Percentiles rank a stretch among this genome's conserved stretches.
Evolutionary conservation across 2,113 vertebrate species (phyloP).

Genomic region (Peromyscus leucopus): DNA sequence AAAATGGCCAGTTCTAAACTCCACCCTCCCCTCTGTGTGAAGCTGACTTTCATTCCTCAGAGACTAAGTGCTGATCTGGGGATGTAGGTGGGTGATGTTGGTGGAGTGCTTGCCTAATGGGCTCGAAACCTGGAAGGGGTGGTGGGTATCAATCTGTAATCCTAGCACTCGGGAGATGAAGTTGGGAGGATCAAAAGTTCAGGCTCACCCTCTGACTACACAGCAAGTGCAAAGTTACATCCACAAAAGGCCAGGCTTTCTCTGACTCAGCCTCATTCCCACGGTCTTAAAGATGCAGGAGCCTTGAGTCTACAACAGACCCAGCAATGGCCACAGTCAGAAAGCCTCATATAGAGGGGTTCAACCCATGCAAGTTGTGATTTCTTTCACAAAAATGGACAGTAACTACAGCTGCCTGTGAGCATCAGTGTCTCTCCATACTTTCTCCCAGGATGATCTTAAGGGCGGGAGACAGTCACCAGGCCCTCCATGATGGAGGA

Average conservation of each 20-base stretch:
- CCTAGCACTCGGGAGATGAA: neutral
- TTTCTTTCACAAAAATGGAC: neutral
- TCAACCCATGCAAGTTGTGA: neutral
- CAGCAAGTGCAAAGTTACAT: neutral
- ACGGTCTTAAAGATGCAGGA: neutral
- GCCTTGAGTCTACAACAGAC: neutral
- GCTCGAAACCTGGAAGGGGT: neutral
- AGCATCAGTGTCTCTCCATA: neutral
- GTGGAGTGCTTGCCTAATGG: neutral
- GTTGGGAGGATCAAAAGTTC: neutral
- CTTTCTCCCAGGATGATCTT: neutral
- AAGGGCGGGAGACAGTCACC: neutral
- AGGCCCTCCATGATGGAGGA: neutral
- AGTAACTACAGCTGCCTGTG: neutral
- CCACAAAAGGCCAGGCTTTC: neutral
- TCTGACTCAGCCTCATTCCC: neutral
- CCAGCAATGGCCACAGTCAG: neutral
- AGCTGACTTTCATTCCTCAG: neutral
- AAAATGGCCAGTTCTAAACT: neutral
- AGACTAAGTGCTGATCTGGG: neutral
- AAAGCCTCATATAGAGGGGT: neutral
- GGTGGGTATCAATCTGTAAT: neutral
- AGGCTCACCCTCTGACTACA: neutral
- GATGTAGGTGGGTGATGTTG: neutral
- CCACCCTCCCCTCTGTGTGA: neutral